phyloP scores from a whole-genome alignment of 2,113 vertebrate species.

The Hemicordylus capensis region DNA sequence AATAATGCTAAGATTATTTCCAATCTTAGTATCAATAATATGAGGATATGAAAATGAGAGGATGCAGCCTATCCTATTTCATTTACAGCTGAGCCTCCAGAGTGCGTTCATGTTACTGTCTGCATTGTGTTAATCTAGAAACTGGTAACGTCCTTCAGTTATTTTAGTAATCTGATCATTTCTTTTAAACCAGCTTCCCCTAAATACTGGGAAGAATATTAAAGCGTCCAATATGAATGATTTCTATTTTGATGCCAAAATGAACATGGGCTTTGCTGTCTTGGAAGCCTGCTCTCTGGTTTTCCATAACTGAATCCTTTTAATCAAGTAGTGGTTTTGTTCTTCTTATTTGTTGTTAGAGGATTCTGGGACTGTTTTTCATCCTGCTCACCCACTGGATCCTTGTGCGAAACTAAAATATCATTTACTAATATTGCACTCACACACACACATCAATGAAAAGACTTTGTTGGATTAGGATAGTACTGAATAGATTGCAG shows the following conservation, averaged over 20 bases:
- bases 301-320: slow-evolving; percentile 17
- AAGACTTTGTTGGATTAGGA: not conserved
- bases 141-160: not conserved
- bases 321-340: slow-evolving; percentile 14
- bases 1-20: not conserved
- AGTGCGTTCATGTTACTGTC: not conserved
- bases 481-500: not conserved
- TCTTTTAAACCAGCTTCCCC: slow-evolving; percentile 27
- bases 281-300: slow-evolving; percentile 2
- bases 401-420: slow-evolving; percentile 28
- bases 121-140: too few species aligned
- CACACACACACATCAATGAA: not conserved
- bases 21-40: not conserved
- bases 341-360: slow-evolving; percentile 35
- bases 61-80: not conserved
- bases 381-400: slow-evolving; percentile 11
- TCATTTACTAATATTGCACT: not conserved
- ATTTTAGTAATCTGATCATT: not conserved
- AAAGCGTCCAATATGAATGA: not conserved
- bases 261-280: slow-evolving; percentile 7
- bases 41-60: not conserved
- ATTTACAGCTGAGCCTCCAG: not conserved
- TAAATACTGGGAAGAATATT: not conserved
- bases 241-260: slow-evolving; percentile 11
- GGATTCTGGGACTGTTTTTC: slow-evolving; percentile 23